These are phyloP conservation scores for Drosophila rhopaloa DNA, from an alignment of 1,140 invertebrate genomes.

Conservation along the genomic window DNA sequence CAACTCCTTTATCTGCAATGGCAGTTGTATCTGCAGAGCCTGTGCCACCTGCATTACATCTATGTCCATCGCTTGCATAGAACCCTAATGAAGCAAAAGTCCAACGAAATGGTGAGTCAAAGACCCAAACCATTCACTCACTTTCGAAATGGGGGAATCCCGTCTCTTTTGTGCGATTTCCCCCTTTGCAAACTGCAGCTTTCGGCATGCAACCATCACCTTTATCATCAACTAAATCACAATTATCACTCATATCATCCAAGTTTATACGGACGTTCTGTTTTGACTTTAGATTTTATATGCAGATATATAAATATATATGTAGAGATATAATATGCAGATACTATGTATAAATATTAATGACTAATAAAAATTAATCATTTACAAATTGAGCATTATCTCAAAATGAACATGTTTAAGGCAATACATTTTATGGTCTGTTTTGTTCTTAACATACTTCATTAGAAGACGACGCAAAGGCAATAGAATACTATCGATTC, in stretches of 20 bases:
- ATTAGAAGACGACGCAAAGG: too few species aligned
- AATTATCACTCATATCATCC: conserved; percentile 13
- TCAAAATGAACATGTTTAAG: too few species aligned
- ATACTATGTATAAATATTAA: too few species aligned
- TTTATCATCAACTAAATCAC: conserved; percentile 19
- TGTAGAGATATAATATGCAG: too few species aligned
- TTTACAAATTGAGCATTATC: too few species aligned
- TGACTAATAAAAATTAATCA: too few species aligned
- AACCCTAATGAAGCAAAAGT: conserved; percentile 38
- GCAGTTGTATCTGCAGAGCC: conserved; percentile 21
- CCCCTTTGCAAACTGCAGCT: conserved; percentile 7
- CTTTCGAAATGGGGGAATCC: conserved; percentile 8
- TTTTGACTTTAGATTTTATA: too few species aligned
- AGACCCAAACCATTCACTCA: conserved; percentile 5
- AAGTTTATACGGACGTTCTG: background rate
- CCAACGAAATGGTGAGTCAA: conserved; percentile 9
- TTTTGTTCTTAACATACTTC: too few species aligned
- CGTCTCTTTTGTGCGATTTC: conserved; percentile 22
- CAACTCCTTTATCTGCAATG: conserved; percentile 11
- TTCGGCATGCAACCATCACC: conserved; percentile 17
- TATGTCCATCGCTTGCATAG: conserved; percentile 14
- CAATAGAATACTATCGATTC: too few species aligned
- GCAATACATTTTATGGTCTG: too few species aligned
- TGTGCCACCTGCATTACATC: conserved; percentile 12
- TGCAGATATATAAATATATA: too few species aligned